A percentile compares a stretch with the other conserved stretches of the same genome.
Evolutionary conservation across 2,113 vertebrate species (phyloP).

Genomic region (Puntigrus tetrazona): DNA sequence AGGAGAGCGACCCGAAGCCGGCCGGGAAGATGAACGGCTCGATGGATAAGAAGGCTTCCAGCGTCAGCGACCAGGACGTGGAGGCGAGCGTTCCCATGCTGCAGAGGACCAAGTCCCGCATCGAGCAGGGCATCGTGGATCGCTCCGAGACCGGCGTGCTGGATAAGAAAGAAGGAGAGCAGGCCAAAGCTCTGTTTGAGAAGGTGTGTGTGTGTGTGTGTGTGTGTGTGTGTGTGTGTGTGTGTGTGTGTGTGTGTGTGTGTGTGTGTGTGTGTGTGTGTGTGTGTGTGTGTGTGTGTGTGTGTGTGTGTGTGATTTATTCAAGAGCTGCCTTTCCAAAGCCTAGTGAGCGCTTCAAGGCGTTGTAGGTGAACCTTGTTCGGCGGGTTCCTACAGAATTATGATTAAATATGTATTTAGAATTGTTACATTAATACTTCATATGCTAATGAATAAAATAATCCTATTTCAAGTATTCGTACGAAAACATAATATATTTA

Average conservation of each 20-base stretch:
- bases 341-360: neutral
- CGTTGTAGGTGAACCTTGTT: neutral
- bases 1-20: constrained; percentile 94
- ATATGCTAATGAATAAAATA: neutral
- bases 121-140: constrained; percentile 96
- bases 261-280: too few relatives aligned
- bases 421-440: neutral
- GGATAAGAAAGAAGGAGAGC: constrained; percentile 88
- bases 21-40: constrained; percentile 92
- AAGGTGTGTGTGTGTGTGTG: too few relatives aligned
- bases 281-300: too few relatives aligned
- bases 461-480: too few relatives aligned
- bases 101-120: constrained; percentile 91
- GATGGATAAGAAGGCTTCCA: constrained; percentile 90
- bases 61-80: constrained; percentile 87
- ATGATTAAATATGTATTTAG: neutral
- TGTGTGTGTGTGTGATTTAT: too few relatives aligned
- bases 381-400: neutral
- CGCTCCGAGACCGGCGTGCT: constrained; percentile 91
- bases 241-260: too few relatives aligned
- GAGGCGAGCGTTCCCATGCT: constrained; percentile 97
- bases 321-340: neutral
- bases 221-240: too few relatives aligned
- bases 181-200: constrained; percentile 80
- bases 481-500: too few relatives aligned